phyloP scores from a whole-genome alignment of 2,888 invertebrate species.

The Dolichopus griseipennis region DNA sequence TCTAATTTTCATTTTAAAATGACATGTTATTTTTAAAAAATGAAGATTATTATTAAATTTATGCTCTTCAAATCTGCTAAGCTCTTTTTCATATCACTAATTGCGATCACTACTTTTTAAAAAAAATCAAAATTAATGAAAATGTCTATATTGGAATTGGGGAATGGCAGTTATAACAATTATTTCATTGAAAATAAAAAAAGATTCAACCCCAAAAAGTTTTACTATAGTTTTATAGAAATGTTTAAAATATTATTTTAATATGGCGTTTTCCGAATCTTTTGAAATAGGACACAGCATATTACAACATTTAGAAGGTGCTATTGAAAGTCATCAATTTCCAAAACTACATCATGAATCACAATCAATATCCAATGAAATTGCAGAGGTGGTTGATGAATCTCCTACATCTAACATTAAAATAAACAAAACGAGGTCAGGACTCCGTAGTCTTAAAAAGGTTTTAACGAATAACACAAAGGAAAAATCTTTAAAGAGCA shows the following conservation, averaged over 20 bases:
- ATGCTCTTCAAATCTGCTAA: too few species aligned
- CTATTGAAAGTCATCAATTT: conserved; percentile 24
- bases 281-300: conserved; percentile 38
- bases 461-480: conserved; percentile 17
- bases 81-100: too few species aligned
- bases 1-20: too few species aligned
- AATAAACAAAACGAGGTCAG: conserved; percentile 22
- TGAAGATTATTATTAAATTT: too few species aligned
- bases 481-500: conserved; percentile 26
- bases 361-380: conserved; percentile 11
- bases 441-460: conserved; percentile 16
- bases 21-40: too few species aligned
- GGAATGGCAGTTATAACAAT: too few species aligned
- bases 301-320: conserved; percentile 34
- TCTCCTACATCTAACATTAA: conserved; percentile 29
- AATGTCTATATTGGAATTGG: too few species aligned
- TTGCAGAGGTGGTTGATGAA: conserved; percentile 32
- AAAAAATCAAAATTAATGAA: too few species aligned
- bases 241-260: conserved; percentile 2
- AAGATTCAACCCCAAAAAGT: too few species aligned
- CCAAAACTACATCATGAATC: conserved; percentile 16
- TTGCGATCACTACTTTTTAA: too few species aligned
- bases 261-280: conserved; percentile 40
- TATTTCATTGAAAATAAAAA: too few species aligned
- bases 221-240: too few species aligned